Base-by-base conservation (phyloP, 30 jellyfish, hydroid and myxozoan genomes). In the Aurelia aurita region DNA sequence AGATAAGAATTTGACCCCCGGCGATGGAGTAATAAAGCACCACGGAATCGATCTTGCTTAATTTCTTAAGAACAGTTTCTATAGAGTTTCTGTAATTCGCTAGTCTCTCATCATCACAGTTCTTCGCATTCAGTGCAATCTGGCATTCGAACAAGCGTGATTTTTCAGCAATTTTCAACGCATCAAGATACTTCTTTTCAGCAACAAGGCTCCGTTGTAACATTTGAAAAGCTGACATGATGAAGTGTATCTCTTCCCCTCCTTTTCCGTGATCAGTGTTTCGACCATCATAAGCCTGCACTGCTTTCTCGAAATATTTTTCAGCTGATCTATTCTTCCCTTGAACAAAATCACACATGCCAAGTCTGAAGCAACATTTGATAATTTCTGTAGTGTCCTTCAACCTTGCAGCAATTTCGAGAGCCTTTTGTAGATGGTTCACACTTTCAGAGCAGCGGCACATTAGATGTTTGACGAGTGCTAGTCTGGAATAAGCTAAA, bases 101-200 rank as follows among this genome's bases (percentile, higher is more conserved):
- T 32, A 63, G 20, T 7, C 62, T 58, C 15, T 53, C n/a, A 18
- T 47, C 72, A 35, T 85, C 85, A 14, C 16, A 3, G 28, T 35
- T 58, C 43, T 76, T 67, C 9, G 68, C 46, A 9, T 70, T 85
- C 49, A 72, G 44, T 12, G 29, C 79, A 10, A 64, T 14, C 58
- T 39, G 55, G 79, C 95, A 60, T 63, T 85, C 89, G 22, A 68
- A 71, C 45, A 83, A 29, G 19, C 93, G 93, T 11, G 88, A 54
- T 75, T 74, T 92, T 63, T 94, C 99, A 13, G 99, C 99, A 20
- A 79, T 67, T 59, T 65, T 87, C 84, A 94, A 28, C 1, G 99
- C 97, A 46, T 94, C 95, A 4, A 86, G 9, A 26, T 58, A 62
- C 45, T 67, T 53, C 31, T 74, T 73, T 25, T 21, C 70, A 26